Evolutionary conservation across 2,113 vertebrate species (phyloP).

Genomic region (Panthera leo): DNA sequence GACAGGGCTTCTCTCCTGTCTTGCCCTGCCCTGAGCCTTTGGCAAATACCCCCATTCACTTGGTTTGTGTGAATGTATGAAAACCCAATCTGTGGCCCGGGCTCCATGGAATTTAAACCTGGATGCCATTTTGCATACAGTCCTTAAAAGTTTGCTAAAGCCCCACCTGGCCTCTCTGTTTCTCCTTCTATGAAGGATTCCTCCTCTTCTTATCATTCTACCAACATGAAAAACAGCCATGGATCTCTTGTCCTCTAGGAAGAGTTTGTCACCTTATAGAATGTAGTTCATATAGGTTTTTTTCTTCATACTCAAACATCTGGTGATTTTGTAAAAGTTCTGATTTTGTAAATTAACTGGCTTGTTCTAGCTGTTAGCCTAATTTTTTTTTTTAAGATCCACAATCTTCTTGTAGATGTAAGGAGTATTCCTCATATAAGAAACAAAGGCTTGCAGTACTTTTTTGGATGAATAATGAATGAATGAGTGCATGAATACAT

Average conservation of each 20-base stretch:
- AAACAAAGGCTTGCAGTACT: constrained; percentile 25
- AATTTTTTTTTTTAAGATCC: not conserved
- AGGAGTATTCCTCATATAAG: constrained; percentile 40
- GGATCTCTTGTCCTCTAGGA: not conserved
- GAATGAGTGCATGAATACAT: not conserved
- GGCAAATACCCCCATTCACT: not conserved
- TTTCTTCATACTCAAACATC: constrained; percentile 15
- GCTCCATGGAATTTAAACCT: not conserved
- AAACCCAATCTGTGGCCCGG: not conserved
- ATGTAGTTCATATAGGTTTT: not conserved
- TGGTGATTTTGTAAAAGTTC: constrained; percentile 22
- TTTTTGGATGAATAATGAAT: constrained; percentile 51
- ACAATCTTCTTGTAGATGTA: not conserved
- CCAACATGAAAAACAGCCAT: not conserved
- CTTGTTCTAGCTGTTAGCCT: constrained; percentile 43
- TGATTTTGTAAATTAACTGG: constrained; percentile 54
- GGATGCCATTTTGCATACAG: not conserved
- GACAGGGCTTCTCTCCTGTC: not conserved
- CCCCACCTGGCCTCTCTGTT: not conserved
- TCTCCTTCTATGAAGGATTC: not conserved
- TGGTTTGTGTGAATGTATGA: not conserved
- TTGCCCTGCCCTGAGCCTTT: not conserved
- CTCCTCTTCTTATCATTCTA: not conserved
- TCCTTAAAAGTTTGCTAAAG: not conserved
- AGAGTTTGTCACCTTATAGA: constrained; percentile 3